phyloP scores from a whole-genome alignment of 2,797 vertebrate genomes.

The Lateolabrax maculatus region DNA sequence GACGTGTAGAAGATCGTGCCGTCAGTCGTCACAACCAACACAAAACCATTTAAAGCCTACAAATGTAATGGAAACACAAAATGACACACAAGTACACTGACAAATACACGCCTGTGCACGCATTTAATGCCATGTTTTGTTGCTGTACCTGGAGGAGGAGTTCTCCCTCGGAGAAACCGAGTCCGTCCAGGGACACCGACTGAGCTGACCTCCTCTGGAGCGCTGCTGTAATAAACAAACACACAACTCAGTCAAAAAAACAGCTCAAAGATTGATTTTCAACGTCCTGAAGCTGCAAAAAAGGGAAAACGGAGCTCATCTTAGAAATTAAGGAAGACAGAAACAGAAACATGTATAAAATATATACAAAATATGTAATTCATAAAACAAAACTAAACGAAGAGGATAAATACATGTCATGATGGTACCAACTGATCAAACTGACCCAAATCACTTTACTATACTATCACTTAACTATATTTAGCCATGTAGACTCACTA shows the following conservation, averaged over 20 bases:
- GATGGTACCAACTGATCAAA: neutral
- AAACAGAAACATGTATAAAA: neutral
- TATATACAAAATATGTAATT: neutral
- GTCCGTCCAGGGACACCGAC: constrained; percentile 36
- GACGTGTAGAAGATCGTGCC: constrained; percentile 60
- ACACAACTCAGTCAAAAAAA: neutral
- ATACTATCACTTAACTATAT: too few species aligned
- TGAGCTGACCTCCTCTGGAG: constrained; percentile 13
- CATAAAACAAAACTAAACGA: neutral
- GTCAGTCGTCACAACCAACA: constrained; percentile 54
- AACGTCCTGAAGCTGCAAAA: neutral
- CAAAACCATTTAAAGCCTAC: constrained; percentile 64
- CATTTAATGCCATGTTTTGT: neutral
- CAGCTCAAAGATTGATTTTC: neutral
- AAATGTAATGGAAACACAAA: neutral
- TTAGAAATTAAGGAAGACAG: neutral
- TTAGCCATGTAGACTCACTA: too few species aligned
- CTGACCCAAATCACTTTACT: too few species aligned
- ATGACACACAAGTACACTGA: neutral
- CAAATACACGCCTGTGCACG: accelerated
- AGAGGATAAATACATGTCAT: neutral
- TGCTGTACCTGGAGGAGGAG: constrained; percentile 49
- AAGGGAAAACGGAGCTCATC: neutral
- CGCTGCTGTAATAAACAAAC: neutral
- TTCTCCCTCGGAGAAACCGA: constrained; percentile 55